Evolutionary conservation across 2,888 invertebrate genomes (phyloP).

Genomic region (Drosophila peninsularis): DNA sequence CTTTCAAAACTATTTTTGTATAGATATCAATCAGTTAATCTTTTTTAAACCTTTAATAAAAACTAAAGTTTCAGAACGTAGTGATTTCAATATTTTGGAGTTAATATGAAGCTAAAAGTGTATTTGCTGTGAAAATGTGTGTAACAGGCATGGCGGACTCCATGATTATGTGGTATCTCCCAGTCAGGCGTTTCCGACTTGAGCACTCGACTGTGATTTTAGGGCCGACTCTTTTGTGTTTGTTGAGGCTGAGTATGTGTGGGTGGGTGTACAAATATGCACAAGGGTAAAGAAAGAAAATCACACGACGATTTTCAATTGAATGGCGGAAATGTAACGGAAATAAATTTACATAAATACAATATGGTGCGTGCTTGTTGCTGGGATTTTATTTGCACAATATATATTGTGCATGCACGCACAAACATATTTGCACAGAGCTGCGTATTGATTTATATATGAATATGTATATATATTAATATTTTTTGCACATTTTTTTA

Average conservation of each 20-base stretch:
- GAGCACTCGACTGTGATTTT: conserved; percentile 36
- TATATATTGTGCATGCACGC: conserved; percentile 48
- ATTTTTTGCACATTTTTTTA: neutral
- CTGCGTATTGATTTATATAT: conserved; percentile 73
- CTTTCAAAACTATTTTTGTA: no score
- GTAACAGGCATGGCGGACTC: no score
- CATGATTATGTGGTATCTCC: no score
- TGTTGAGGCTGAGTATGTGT: conserved; percentile 1
- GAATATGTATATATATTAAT: conserved; percentile 1
- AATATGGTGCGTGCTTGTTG: conserved; percentile 79
- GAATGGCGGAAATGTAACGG: conserved; percentile 81
- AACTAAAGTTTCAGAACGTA: no score
- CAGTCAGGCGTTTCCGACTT: neutral
- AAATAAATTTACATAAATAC: conserved; percentile 81
- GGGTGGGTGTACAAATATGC: conserved; percentile 36
- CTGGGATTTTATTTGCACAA: conserved; percentile 76
- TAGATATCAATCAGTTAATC: no score
- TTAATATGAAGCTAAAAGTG: no score
- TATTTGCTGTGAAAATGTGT: no score
- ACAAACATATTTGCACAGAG: conserved; percentile 61
- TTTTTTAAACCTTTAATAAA: no score
- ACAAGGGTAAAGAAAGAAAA: conserved; percentile 57
- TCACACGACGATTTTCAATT: conserved; percentile 80
- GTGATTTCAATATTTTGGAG: no score
- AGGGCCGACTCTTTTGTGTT: conserved; percentile 11